Evolutionary conservation across 2,888 invertebrate species (phyloP).

Genomic region (Eustalomyia histrio): DNA sequence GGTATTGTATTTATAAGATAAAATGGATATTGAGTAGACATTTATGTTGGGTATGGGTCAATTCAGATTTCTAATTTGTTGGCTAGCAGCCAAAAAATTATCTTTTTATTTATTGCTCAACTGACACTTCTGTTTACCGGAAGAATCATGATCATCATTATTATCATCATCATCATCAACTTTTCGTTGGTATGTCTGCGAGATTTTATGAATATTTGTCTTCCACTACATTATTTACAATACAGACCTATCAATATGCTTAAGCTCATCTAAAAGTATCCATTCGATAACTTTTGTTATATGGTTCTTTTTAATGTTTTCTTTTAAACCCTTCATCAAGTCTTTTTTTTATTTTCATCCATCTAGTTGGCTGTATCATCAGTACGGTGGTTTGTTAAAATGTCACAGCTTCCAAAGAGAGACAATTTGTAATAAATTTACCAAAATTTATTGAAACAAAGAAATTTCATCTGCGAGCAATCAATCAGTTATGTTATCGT

Average conservation of each 20-base stretch:
- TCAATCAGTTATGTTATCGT: slow-evolving; percentile 72
- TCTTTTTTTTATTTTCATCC: slow-evolving; percentile 40
- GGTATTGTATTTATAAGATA: slow-evolving; percentile 45
- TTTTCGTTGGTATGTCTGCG: slow-evolving; percentile 68
- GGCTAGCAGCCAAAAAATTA: slow-evolving; percentile 66
- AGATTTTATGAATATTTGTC: slow-evolving; percentile 11
- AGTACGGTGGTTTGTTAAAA: slow-evolving; percentile 20
- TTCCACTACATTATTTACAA: slow-evolving; percentile 40
- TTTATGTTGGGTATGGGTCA: slow-evolving; percentile 68
- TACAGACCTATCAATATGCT: slow-evolving; percentile 19
- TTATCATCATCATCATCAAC: slow-evolving; percentile 22
- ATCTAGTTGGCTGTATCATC: slow-evolving; percentile 16
- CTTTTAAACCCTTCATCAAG: slow-evolving; percentile 15
- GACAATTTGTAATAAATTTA: slow-evolving; percentile 76
- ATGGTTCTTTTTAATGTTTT: slow-evolving; percentile 3
- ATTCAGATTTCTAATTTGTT: slow-evolving; percentile 68
- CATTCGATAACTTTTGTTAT: slow-evolving; percentile 8
- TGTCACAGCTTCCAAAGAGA: slow-evolving; percentile 54
- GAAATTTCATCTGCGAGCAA: slow-evolving; percentile 73
- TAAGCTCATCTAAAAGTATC: slow-evolving; percentile 13
- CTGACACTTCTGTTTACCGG: slow-evolving; percentile 72
- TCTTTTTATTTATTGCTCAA: slow-evolving; percentile 70
- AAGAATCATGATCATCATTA: slow-evolving; percentile 63
- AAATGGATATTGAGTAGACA: slow-evolving; percentile 59
- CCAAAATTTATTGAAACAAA: slow-evolving; percentile 77